Evolutionary conservation across 2,113 vertebrate genomes (phyloP).

Genomic region (Pagrus major): DNA sequence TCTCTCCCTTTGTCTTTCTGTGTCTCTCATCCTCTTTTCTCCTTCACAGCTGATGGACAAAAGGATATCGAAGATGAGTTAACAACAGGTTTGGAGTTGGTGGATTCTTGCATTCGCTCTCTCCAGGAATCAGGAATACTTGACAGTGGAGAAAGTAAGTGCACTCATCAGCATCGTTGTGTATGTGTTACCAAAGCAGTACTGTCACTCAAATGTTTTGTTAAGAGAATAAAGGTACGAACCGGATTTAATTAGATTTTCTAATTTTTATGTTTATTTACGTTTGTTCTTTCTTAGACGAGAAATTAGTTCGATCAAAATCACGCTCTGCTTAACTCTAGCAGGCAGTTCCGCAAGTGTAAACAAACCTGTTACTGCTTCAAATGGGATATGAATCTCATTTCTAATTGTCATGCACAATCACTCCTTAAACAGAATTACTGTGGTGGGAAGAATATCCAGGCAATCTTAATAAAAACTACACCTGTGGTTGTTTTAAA

Average conservation of each 20-base stretch:
- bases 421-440: neutral
- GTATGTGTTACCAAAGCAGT: neutral
- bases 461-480: neutral
- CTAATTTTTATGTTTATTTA: neutral
- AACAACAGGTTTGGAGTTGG: slow-evolving; percentile 96
- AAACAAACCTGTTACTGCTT: slow-evolving; percentile 19
- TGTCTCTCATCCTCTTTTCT: slow-evolving; percentile 10
- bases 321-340: slow-evolving; percentile 6
- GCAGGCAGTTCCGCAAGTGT: neutral
- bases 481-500: slow-evolving; percentile 14
- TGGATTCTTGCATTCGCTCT: slow-evolving; percentile 98
- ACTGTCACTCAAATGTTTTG: neutral
- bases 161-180: neutral
- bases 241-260: neutral
- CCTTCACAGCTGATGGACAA: slow-evolving; percentile 88
- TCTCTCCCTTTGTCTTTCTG: neutral
- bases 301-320: slow-evolving; percentile 9
- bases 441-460: neutral
- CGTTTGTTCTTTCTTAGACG: neutral
- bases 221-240: neutral
- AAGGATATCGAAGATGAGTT: slow-evolving; percentile 99
- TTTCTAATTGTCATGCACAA: slow-evolving; percentile 15
- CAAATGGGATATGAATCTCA: neutral
- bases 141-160: slow-evolving; percentile 93
- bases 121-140: slow-evolving; percentile 98